Base-by-base conservation (phyloP, 2,888 invertebrate species). In the Flexamia atlantica region DNA sequence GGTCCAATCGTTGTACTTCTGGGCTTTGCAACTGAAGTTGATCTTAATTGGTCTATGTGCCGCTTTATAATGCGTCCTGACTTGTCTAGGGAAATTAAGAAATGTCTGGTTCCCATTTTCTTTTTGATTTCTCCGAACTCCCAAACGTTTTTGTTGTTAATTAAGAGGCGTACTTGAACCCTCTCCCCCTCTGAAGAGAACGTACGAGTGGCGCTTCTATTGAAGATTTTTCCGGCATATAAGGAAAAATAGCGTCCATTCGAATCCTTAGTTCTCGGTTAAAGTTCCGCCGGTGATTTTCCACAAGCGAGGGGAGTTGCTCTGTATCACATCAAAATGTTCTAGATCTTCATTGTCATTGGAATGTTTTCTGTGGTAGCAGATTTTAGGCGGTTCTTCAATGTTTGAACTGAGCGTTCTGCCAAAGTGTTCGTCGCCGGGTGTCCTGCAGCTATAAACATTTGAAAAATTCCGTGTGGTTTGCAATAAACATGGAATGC, bases 391-490 rank as follows among this genome's bases (percentile, higher is more conserved):
- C 76, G 82, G 10, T 70, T 36, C 28, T 85, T 86, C 14, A 86
- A 64, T 1, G 83, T 86, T 74, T 83, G 84, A 12, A 86, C 85
- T 53, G 80, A 74, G 7, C 87, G 50, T 84, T 88, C 87, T 3
- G 87, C 87, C 28, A 84, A 32, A 0, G 86, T 84, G 60, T 87
- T 87, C 40, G 83, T 84, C 14, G 81, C 64, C 10, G 82, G 85
- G 60, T 87, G 86, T 4, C 85, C 86, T 53, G 85, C 86, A 0
- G 86, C 82, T 3, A 81, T 85, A 28, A 84, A 83, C 36, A 81
- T 85, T 40, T 84, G 84, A 20, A 46, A 23, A 28, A 85, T 86
- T 0, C 84, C 84, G 46, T 64, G 72, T 14, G n/a, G 14, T 42
- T 76, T 50, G 76, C 85, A 86, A 42, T 85, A 87, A 50, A 1